Conservation (phyloP, 1,140 invertebrate species). For the Drosophila kohkoa region DNA sequence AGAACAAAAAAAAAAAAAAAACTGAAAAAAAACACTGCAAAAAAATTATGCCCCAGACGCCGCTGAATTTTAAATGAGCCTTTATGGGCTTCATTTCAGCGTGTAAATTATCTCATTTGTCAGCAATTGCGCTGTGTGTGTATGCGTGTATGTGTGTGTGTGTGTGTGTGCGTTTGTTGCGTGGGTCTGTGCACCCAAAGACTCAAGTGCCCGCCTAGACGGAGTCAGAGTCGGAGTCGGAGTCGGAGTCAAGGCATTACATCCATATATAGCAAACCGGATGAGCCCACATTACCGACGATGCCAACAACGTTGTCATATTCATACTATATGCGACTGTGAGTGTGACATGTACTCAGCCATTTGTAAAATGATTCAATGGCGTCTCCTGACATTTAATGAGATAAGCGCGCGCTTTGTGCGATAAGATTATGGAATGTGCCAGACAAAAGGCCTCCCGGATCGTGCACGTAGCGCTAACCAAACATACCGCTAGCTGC, state of each 20-base stretch:
- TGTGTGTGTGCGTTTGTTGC: slow-evolving; percentile 36
- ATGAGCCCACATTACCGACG: slow-evolving; percentile 6
- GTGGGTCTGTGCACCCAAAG: slow-evolving; percentile 21
- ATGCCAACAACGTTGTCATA: slow-evolving; percentile 1
- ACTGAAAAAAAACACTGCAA: slow-evolving; percentile 39
- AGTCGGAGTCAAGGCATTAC: slow-evolving; percentile 20
- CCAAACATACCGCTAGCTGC: not conserved
- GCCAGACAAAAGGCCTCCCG: slow-evolving; percentile 46
- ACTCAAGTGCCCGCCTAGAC: slow-evolving; percentile 63
- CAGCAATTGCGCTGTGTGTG: slow-evolving; percentile 76
- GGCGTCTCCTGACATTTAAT: slow-evolving; percentile 78
- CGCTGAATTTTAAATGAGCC: slow-evolving; percentile 83
- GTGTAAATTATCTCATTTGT: slow-evolving; percentile 84
- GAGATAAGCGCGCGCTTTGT: slow-evolving; percentile 73
- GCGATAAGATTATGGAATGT: slow-evolving; percentile 63
- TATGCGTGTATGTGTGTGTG: slow-evolving; percentile 22
- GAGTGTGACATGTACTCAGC: slow-evolving; percentile 70
- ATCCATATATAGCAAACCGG: slow-evolving; percentile 27
- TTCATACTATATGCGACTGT: slow-evolving; percentile 43
- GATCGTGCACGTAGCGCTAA: slow-evolving; percentile 28
- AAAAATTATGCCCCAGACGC: slow-evolving; percentile 83
- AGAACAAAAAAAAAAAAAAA: slow-evolving; percentile 9
- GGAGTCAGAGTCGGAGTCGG: slow-evolving; percentile 9
- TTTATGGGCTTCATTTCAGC: slow-evolving; percentile 83
- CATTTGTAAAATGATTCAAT: slow-evolving; percentile 82